Percentiles rank a stretch among this genome's conserved stretches.
phyloP scores from a whole-genome alignment of 2,797 vertebrate species.

The Hafferia zeledoni region DNA sequence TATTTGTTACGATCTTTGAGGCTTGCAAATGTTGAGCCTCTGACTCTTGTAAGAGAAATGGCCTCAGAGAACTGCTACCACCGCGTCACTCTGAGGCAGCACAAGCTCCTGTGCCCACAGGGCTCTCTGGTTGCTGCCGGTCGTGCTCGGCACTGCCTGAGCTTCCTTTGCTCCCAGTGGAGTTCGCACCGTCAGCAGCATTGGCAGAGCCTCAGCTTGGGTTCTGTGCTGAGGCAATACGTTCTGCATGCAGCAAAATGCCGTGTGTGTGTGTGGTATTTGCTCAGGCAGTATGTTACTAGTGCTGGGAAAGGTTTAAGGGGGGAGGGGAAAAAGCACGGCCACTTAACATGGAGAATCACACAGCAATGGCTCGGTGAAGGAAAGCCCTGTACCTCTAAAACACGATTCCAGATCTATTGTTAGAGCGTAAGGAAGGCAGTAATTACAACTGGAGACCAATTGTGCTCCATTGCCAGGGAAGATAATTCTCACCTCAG shows the following conservation, averaged over 20 bases:
- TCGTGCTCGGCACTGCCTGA: neutral
- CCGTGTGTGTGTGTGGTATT: neutral
- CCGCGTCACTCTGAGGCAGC: accelerated
- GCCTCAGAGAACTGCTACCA: accelerated
- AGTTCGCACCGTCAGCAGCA: neutral
- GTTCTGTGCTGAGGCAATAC: neutral
- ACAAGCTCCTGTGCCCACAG: neutral
- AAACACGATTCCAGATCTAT: conserved; percentile 33
- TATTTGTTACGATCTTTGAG: neutral
- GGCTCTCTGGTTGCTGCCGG: neutral
- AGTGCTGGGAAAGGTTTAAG: neutral
- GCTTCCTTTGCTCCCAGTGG: neutral
- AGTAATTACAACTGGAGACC: conserved; percentile 38
- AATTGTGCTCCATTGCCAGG: neutral
- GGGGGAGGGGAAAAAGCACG: neutral
- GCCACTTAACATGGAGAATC: neutral
- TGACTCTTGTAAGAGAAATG: neutral
- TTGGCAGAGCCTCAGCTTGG: neutral
- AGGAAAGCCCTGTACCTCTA: neutral
- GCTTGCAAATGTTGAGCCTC: neutral
- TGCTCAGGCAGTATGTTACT: neutral
- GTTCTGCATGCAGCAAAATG: neutral
- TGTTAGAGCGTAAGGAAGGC: conserved; percentile 9
- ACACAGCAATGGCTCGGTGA: neutral
- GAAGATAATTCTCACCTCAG: conserved; percentile 47